Evolutionary conservation across 2,888 invertebrate genomes (phyloP), one percentile per base, ranked within the genome.

Genomic region (Patella caerulea): DNA sequence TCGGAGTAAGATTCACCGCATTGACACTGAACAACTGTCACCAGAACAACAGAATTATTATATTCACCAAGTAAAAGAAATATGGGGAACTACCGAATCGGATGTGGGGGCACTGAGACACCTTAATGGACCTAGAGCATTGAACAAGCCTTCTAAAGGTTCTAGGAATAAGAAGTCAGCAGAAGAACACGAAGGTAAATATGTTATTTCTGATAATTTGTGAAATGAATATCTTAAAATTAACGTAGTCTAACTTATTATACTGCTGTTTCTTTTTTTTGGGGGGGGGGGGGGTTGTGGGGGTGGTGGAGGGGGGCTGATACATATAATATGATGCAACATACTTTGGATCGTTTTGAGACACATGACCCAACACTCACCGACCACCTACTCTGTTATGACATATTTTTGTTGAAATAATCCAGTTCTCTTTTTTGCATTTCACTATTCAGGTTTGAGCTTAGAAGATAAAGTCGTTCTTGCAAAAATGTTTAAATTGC

Each of bases 381-480:
- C 45, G 45, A 45, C 9, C 45, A 45, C 45, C 45, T 45, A 45
- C 45, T 45, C 45, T 9, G 45, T 7, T 45, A 45, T 45, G 45
- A 7, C 45, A 9, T 45, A 45, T 45, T 45, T 45, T 7, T 45
- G 45, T 45, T 45, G 7, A 45, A 45, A 9, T 45, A 45, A 45
- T 45, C 45, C 7, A 45, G 45, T 45, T 45, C 45, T 45, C 45
- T 9, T 45, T 45, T 45, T 45, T 45, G 7, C 45, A 45, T 45
- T 45, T 45, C 45, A 45, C 69, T 14, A 19, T 79, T 2, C 78
- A 89, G 90, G 89, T 70, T 74, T 89, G n/a, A 83, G 87, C 9
- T 80, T 83, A 4, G 89, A 88, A 73, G 90, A 90, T 76, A 83
- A 81, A 14, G 83, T 83, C 14, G 87, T 88, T 1, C 75, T 90